Base-by-base conservation (phyloP, 1,140 invertebrate genomes). In the Rhopalosiphum maidis region DNA sequence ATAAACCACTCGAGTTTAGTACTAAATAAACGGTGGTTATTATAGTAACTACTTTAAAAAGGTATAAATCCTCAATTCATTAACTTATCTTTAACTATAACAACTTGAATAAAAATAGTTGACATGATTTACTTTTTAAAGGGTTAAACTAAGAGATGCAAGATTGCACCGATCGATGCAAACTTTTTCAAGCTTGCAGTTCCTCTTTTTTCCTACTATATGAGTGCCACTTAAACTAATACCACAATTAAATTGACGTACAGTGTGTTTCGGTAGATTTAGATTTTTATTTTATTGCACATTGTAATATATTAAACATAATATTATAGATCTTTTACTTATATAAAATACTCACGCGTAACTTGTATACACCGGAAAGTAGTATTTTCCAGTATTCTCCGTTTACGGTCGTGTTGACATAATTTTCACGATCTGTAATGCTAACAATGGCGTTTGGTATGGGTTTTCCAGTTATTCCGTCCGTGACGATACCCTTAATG, bases 311-410 rank as follows among this genome's bases (percentile, higher is more conserved):
- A 83, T 22, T 3, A 15, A 46, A 1, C 1, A 77, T 46, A 46
- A 41, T 9, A 46, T 54, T 4, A 1, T 55, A 3, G 0, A 37
- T 5, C 18, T 48, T 51, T 87, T 87, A 35, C 2, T n/a, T 48
- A 51, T 25, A 15, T 48, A 48, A 51, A 43, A 89, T 68, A 93
- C 82, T 86, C 22, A 93, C 91, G 6, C 41, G n/a, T 7, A 93
- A 55, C 43, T 96, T 96, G 95, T 98, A 99, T 37, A 96, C 95
- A 94, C 98, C 98, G 41, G 98, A 98, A 9, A 97, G 95, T 11
- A 99, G 95, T 55, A 99, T 95, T 93, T 98, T 95, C 98, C 98
- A 99, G 95, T 97, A 99, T 95, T 98, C 97, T 92, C 98, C 98
- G 21, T 96, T 94, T 77, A 96, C 95, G 5, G 97, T 97, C 0